These are phyloP conservation scores for Hyposoter didymator DNA, from an alignment of 2,888 invertebrate species.

Conservation along the genomic window DNA sequence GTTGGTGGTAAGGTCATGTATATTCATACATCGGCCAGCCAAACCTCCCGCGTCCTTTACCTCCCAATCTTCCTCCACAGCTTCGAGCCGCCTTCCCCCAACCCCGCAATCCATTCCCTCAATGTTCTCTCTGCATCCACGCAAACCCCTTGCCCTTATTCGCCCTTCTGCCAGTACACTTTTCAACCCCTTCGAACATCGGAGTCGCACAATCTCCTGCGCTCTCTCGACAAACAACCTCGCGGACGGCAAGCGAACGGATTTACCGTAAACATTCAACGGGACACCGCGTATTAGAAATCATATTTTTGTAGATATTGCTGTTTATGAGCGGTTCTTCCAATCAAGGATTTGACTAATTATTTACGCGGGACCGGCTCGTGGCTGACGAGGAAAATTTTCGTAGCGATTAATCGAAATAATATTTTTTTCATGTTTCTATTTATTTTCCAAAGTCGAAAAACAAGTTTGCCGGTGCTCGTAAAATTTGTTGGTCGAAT, in stretches of 20 bases:
- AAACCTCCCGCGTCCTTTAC: constrained; percentile 70
- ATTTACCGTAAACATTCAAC: constrained; percentile 78
- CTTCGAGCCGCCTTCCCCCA: constrained; percentile 75
- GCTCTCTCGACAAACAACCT: constrained; percentile 74
- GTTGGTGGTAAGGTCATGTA: constrained; percentile 84
- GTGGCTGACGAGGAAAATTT: not conserved
- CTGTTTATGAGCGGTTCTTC: constrained; percentile 19
- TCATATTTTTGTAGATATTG: constrained; percentile 65
- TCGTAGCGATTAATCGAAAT: not conserved
- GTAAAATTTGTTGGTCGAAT: not conserved
- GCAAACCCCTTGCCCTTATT: constrained; percentile 80
- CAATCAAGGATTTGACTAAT: constrained; percentile 12
- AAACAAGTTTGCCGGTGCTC: not conserved
- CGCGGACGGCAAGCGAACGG: constrained; percentile 74
- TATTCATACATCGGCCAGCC: constrained; percentile 83
- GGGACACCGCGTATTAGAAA: constrained; percentile 40
- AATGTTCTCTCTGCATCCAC: constrained; percentile 75
- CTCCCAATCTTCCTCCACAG: constrained; percentile 85
- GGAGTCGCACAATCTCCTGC: constrained; percentile 57
- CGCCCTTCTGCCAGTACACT: constrained; percentile 79
- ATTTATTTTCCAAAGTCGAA: not conserved
- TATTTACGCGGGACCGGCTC: not conserved
- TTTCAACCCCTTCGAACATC: constrained; percentile 80
- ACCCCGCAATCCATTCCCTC: constrained; percentile 73
- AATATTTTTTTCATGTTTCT: not conserved